Evolutionary conservation across 2,888 invertebrate species (phyloP), one percentile per base, ranked within the genome.

Genomic region (Drosophila affinis): DNA sequence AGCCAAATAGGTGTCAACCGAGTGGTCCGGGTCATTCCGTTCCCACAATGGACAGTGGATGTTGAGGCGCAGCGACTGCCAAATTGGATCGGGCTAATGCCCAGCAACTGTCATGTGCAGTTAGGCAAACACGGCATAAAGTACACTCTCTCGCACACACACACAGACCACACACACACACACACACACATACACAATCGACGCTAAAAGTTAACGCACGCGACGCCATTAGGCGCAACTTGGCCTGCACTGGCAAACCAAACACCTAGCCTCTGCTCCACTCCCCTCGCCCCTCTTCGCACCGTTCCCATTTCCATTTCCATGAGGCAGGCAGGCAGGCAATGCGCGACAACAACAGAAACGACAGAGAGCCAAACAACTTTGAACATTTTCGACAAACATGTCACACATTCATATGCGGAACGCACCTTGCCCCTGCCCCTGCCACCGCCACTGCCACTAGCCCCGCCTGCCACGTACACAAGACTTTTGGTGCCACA

Each of bases 81-180:
- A 84, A 88, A 85, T 85, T 87, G 78, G 79, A 87, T 89, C 79
- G 73, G 88, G 89, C 89, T 89, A 87, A 89, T 89, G 85, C 88
- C 70, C 67, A 72, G 57, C 80, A 79, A 89, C 83, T 85, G 89
- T 85, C 85, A 88, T 89, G 87, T 85, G 88, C 85, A 85, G 85
- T 85, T 85, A 87, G 79, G 58, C 72, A 81, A 88, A 80, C 83
- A 82, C 46, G 59, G 76, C 72, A 64, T 72, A 72, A 84, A 76
- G 53, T 64, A 53, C 60, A 75, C 24, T 24, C 24, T 24, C 24
- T 24, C 24, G 5, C 24, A 24, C 61, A 63, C 64, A 58, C 3
- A 12, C 39, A 61, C 58, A 58, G n/a, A n/a, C n/a, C n/a, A n/a
- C n/a, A n/a, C 49, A 64, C 46, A 47, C 27, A 53, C 45, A 54